Base-by-base conservation (phyloP, 2,888 invertebrate genomes). In the Rhingia rostrata region DNA sequence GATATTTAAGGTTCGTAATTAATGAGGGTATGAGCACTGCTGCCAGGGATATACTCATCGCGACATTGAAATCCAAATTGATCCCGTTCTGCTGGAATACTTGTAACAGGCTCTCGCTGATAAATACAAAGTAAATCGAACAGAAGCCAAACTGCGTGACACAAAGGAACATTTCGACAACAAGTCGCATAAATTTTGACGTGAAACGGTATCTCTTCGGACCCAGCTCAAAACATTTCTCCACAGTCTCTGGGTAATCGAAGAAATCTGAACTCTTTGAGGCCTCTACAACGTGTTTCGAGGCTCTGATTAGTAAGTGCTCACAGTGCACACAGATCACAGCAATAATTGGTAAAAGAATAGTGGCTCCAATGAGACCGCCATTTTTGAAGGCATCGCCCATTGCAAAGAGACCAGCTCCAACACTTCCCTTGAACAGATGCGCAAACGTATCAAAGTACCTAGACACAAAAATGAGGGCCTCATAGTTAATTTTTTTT, bases 141-240 rank as follows among this genome's bases (percentile, higher is more conserved):
- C 99, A 99, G 92, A 99, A 99, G 73, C 99, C 99, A 61, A 99
- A 94, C 92, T 99, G 99, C 10, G 98, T 99, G 75, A 98, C 93
- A 92, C 97, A 96, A 75, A 99, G 93, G 92, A 98, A 98, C 39
- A 94, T 90, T 91, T 98, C 97, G 82, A 98, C 96, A 58, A 95
- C 89, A 45, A 93, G 92, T 92, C 94, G 94, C 93, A 95, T 95
- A n/a, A 92, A 87, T 47, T 92, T 92, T 0, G 96, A 94, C 86
- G 94, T 92, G 56, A 92, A 93, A 35, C 94, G 93, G 6, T 95
- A 89, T 3, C 91, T 89, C 0, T 92, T 90, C 0, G 92, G 96
- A 0, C 97, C 97, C 61, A 94, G 93, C 75, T 93, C 94, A 89
- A 98, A 97, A 86, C 95, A 95, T 86, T 95, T 92, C 89, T 96